Percentiles rank a stretch among this genome's conserved stretches.
phyloP scores from a whole-genome alignment of 1,140 invertebrate genomes.

The Drosophila lacertosa region DNA sequence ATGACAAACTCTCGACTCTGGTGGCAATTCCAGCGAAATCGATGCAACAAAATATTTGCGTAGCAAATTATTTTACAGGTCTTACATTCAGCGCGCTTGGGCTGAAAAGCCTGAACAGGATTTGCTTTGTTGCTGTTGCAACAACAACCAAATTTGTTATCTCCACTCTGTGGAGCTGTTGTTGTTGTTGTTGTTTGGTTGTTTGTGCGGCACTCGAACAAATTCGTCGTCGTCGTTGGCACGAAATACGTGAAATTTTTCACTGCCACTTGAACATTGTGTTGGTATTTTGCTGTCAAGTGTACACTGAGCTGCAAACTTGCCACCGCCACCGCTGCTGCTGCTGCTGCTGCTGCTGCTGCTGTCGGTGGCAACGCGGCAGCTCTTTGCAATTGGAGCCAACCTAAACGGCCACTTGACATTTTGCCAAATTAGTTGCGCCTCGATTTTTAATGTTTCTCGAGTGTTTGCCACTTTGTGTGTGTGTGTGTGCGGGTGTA shows the following conservation, averaged over 20 bases:
- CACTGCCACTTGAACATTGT: slow-evolving; percentile 46
- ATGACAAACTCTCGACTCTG: slow-evolving; percentile 30
- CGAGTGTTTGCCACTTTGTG: slow-evolving; percentile 4
- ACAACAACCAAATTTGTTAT: slow-evolving; percentile 22
- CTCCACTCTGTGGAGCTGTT: slow-evolving; percentile 35
- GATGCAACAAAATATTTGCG: slow-evolving; percentile 40
- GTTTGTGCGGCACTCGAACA: slow-evolving; percentile 29
- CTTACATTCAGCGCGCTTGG: neutral
- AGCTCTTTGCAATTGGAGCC: slow-evolving; percentile 40
- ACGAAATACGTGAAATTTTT: slow-evolving; percentile 48
- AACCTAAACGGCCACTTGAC: slow-evolving; percentile 46
- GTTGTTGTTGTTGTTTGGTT: slow-evolving; percentile 13
- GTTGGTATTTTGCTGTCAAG: slow-evolving; percentile 38
- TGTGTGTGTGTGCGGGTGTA: neutral
- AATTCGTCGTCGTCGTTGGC: slow-evolving; percentile 34
- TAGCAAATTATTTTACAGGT: slow-evolving; percentile 41
- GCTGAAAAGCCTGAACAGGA: neutral
- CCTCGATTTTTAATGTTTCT: slow-evolving; percentile 39
- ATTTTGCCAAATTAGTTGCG: slow-evolving; percentile 54
- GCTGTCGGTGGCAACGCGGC: slow-evolving; percentile 9
- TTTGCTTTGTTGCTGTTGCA: slow-evolving; percentile 18
- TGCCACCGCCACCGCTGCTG: neutral
- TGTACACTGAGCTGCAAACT: slow-evolving; percentile 38
- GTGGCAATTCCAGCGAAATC: slow-evolving; percentile 29
- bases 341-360: neutral